Evolutionary conservation across 2,888 invertebrate genomes (phyloP).

Genomic region (Ormyrus thymus): DNA sequence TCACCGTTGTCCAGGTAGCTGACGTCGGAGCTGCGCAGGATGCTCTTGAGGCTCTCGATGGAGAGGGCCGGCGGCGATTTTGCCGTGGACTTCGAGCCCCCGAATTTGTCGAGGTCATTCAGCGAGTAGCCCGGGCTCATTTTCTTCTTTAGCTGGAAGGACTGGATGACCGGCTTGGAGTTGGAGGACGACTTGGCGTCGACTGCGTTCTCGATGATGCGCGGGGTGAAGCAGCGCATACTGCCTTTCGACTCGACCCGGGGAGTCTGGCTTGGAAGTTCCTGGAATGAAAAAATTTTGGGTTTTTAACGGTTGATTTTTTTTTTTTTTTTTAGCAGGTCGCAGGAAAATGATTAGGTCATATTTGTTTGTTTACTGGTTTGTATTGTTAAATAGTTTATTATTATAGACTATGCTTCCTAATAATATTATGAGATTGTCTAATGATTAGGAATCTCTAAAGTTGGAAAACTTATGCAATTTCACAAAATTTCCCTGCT

Average conservation of each 20-base stretch:
- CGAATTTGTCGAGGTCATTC: slow-evolving; percentile 72
- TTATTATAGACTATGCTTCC: too few relatives aligned
- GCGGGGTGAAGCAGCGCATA: slow-evolving; percentile 71
- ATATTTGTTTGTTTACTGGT: too few relatives aligned
- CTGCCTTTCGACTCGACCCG: slow-evolving; percentile 67
- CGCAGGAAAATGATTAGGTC: too few relatives aligned
- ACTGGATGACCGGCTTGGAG: slow-evolving; percentile 68
- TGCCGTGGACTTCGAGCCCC: neutral
- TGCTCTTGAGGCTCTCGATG: slow-evolving; percentile 72
- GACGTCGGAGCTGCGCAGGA: slow-evolving; percentile 69
- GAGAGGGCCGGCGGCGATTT: slow-evolving; percentile 65
- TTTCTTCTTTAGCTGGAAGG: slow-evolving; percentile 67
- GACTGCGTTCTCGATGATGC: slow-evolving; percentile 64
- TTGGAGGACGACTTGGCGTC: slow-evolving; percentile 21
- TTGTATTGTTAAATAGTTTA: too few relatives aligned
- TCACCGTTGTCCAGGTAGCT: slow-evolving; percentile 73
- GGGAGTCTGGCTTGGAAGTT: slow-evolving; percentile 19
- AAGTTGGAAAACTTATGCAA: too few relatives aligned
- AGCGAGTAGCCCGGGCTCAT: slow-evolving; percentile 71
- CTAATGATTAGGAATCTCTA: too few relatives aligned
- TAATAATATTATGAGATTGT: too few relatives aligned
- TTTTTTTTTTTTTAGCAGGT: too few relatives aligned
- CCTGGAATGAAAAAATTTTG: neutral
- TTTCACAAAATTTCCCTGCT: too few relatives aligned
- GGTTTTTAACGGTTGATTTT: too few relatives aligned